Percentiles rank a stretch among this genome's conserved stretches.
Evolutionary conservation across 1,140 invertebrate species (phyloP).

Genomic region (Proctacanthus coquilletti): DNA sequence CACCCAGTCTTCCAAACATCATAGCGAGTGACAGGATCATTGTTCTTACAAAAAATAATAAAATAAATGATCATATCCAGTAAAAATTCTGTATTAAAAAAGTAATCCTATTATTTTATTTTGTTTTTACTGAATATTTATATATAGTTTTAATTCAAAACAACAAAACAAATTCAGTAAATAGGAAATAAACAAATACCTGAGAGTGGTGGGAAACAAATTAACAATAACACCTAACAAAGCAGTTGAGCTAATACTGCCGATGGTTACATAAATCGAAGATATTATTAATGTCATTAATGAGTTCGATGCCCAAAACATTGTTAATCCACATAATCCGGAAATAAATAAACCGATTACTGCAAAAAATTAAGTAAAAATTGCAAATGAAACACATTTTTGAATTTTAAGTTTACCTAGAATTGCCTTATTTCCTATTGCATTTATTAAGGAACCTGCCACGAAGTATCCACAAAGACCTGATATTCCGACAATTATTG

Average conservation of each 20-base stretch:
- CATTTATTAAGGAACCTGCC: slow-evolving; percentile 30
- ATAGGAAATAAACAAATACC: no score
- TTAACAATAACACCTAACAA: slow-evolving; percentile 19
- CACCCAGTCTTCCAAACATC: slow-evolving; percentile 21
- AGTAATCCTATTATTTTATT: no score
- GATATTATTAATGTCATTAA: slow-evolving; percentile 18
- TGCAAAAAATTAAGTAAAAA: slow-evolving; percentile 3
- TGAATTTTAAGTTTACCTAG: slow-evolving; percentile 15
- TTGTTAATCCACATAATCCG: slow-evolving; percentile 20
- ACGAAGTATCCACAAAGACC: slow-evolving; percentile 33
- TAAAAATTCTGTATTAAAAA: no score
- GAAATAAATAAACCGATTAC: slow-evolving; percentile 29
- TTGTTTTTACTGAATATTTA: no score
- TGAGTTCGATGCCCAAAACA: slow-evolving; percentile 33
- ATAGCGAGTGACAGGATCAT: background rate
- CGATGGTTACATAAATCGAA: slow-evolving; percentile 17
- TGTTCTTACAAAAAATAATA: background rate
- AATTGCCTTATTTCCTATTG: slow-evolving; percentile 34
- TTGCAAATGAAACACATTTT: slow-evolving; percentile 4
- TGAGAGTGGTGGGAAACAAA: slow-evolving; percentile 23
- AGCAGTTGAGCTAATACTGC: slow-evolving; percentile 19
- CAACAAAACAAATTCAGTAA: no score
- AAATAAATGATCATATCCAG: no score
- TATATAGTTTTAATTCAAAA: no score
- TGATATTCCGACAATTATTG: slow-evolving; percentile 33